Percentiles rank a stretch among this genome's conserved stretches.
phyloP scores from a whole-genome alignment of 2,797 vertebrate species.

The Rhynchotus rufescens region DNA sequence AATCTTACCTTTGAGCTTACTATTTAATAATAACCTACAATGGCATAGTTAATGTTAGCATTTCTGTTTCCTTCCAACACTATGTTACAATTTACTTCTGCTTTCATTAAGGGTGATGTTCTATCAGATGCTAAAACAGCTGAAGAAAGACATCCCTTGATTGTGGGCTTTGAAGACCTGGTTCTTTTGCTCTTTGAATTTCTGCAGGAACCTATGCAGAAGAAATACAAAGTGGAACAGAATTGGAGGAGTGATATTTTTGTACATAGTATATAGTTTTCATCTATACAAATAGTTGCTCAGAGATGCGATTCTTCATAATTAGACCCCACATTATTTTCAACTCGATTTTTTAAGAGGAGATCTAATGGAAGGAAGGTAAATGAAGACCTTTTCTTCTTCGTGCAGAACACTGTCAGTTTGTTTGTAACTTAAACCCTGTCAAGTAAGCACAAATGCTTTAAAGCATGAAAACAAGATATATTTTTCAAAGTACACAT shows the following conservation, averaged over 20 bases:
- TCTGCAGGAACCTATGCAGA: background rate
- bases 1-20: background rate
- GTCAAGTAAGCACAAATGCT: background rate
- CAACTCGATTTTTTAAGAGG: background rate
- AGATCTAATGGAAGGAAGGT: background rate
- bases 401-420: background rate
- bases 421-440: background rate
- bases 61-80: background rate
- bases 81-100: background rate
- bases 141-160: background rate
- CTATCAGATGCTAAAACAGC: background rate
- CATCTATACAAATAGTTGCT: background rate
- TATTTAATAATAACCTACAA: background rate
- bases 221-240: background rate
- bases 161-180: background rate
- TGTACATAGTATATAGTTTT: background rate
- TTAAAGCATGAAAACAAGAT: background rate
- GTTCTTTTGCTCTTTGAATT: background rate
- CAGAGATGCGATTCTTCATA: background rate
- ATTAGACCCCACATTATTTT: background rate
- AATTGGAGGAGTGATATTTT: background rate
- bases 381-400: background rate
- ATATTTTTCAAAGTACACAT: background rate
- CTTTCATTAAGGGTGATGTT: background rate
- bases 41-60: accelerated